Conservation (phyloP, 2,888 invertebrate genomes). For the Stenodera caucasica region DNA sequence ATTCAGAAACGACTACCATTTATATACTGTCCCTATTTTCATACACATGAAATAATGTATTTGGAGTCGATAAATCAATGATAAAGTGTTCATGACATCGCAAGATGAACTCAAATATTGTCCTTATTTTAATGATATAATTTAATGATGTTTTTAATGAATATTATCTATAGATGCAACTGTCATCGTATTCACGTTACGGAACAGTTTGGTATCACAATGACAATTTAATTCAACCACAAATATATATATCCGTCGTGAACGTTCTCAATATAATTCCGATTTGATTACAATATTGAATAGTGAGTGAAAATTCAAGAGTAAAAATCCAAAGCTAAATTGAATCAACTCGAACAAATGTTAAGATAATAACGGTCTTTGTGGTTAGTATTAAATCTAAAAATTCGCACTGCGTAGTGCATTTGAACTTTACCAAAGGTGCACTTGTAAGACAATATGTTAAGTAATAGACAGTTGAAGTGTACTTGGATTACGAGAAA, state of each 20-base stretch:
- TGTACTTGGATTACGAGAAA: constrained; percentile 12
- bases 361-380: background rate
- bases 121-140: too few species aligned
- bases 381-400: background rate
- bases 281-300: background rate
- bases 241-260: background rate
- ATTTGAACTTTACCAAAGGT: constrained; percentile 8
- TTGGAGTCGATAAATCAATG: too few species aligned
- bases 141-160: background rate
- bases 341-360: too few species aligned
- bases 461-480: constrained; percentile 13
- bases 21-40: too few species aligned
- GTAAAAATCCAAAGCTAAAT: too few species aligned
- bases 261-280: background rate
- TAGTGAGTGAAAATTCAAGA: background rate
- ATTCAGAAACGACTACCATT: too few species aligned
- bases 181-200: background rate
- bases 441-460: constrained; percentile 14
- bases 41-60: too few species aligned
- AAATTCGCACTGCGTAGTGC: background rate
- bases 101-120: too few species aligned
- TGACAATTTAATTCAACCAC: background rate
- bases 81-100: too few species aligned
- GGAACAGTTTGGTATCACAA: background rate
- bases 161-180: background rate